Conservation (phyloP, 2,797 vertebrate genomes). For the Crenichthys baileyi region DNA sequence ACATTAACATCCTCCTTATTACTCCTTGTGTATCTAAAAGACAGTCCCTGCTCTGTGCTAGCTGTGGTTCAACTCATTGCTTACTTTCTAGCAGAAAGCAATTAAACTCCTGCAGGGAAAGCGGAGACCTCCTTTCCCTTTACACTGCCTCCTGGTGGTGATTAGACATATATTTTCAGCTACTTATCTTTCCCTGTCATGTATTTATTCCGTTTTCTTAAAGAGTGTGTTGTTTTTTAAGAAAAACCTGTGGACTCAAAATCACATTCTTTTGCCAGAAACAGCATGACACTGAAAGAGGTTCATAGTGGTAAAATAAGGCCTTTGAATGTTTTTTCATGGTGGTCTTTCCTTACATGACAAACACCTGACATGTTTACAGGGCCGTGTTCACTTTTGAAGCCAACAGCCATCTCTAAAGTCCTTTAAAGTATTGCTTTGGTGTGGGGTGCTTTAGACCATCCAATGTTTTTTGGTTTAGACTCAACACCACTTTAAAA, state of each 20-base stretch:
- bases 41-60: not conserved
- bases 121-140: not conserved
- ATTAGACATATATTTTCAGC: not conserved
- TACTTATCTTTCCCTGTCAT: not conserved
- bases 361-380: not conserved
- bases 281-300: not conserved
- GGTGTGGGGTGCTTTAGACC: not conserved
- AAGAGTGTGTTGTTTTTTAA: not conserved
- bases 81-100: no score
- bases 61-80: not conserved
- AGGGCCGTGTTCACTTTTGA: not conserved
- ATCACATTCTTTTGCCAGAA: no score
- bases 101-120: no score
- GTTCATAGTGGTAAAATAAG: not conserved
- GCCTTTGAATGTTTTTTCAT: no score
- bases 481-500: no score
- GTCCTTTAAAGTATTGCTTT: not conserved
- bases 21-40: not conserved
- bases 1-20: no score
- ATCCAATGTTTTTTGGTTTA: not conserved
- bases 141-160: not conserved
- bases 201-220: not conserved
- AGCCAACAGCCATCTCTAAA: not conserved
- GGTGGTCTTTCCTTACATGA: not conserved
- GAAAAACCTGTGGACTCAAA: no score